Percentiles rank a stretch among this genome's conserved stretches.
Conservation (phyloP, 2,888 invertebrate species). For the Blastobasis lacticolella region DNA sequence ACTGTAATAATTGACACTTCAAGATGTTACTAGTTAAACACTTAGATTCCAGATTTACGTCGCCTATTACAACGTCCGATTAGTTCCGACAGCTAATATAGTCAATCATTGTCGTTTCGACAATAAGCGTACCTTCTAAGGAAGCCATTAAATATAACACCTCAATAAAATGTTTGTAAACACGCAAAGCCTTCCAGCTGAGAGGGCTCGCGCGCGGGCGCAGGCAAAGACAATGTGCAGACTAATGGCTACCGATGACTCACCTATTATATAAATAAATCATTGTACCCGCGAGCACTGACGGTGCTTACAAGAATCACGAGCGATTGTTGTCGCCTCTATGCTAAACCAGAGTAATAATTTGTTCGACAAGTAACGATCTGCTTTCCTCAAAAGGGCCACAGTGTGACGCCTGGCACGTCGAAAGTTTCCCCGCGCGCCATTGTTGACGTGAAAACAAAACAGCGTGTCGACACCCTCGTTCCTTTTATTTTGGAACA, state of each 20-base stretch:
- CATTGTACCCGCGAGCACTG: slow-evolving; percentile 45
- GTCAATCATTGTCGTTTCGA: slow-evolving; percentile 51
- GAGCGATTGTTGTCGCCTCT: slow-evolving; percentile 55
- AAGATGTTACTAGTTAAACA: too few species aligned
- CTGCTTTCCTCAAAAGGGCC: slow-evolving; percentile 51
- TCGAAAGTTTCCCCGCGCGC: slow-evolving; percentile 37
- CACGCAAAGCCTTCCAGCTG: slow-evolving; percentile 66
- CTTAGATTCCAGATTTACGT: background rate
- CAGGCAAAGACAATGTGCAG: slow-evolving; percentile 51
- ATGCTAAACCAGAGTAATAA: slow-evolving; percentile 72
- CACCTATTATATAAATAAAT: slow-evolving; percentile 60
- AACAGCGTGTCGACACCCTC: slow-evolving; percentile 69
- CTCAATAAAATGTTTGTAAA: slow-evolving; percentile 73
- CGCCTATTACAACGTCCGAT: background rate
- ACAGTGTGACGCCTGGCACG: slow-evolving; percentile 56
- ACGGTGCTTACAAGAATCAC: slow-evolving; percentile 62
- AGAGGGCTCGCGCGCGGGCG: slow-evolving; percentile 32
- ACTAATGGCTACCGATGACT: slow-evolving; percentile 63
- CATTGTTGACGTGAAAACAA: slow-evolving; percentile 66
- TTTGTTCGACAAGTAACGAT: slow-evolving; percentile 61
- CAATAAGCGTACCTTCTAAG: slow-evolving; percentile 58
- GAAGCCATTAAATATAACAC: slow-evolving; percentile 66
- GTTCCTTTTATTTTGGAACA: slow-evolving; percentile 50
- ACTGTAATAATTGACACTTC: too few species aligned
- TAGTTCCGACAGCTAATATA: slow-evolving; percentile 23